A percentile compares a stretch with the other conserved stretches of the same genome.
These are phyloP conservation scores for Steinernema hermaphroditum DNA, from an alignment of 2,888 invertebrate species.

Conservation along the genomic window DNA sequence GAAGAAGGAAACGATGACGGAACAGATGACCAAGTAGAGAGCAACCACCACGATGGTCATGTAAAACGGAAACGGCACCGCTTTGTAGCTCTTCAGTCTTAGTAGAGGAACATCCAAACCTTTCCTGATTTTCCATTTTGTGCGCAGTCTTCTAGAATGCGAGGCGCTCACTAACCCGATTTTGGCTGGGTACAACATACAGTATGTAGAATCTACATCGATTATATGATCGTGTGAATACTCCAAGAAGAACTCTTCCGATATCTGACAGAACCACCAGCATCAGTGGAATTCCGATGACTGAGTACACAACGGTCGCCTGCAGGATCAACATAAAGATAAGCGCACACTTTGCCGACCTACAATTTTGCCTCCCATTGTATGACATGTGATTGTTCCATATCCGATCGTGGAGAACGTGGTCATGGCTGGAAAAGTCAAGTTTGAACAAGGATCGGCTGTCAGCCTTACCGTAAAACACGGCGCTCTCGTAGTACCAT, in stretches of 20 bases:
- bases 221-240: constrained; percentile 43
- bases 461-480: constrained; percentile 47
- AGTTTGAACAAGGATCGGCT: no score
- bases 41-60: constrained; percentile 40
- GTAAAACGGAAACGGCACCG: constrained; percentile 38
- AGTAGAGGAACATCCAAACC: not conserved
- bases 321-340: no score
- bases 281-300: constrained; percentile 47
- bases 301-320: constrained; percentile 41
- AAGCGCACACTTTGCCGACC: not conserved
- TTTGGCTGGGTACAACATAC: no score
- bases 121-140: constrained; percentile 17
- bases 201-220: constrained; percentile 28
- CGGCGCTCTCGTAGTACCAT: constrained; percentile 45
- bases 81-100: constrained; percentile 22
- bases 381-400: constrained; percentile 47
- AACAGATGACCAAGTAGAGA: constrained; percentile 41
- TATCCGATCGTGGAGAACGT: constrained; percentile 51
- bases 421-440: constrained; percentile 45
- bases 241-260: constrained; percentile 41
- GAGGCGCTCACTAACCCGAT: no score
- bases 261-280: constrained; percentile 45
- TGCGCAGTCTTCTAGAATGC: constrained; percentile 1
- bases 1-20: constrained; percentile 41
- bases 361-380: constrained; percentile 40